Base-by-base conservation (phyloP, 2,113 vertebrate genomes). In the Syngnathoides biaculeatus region DNA sequence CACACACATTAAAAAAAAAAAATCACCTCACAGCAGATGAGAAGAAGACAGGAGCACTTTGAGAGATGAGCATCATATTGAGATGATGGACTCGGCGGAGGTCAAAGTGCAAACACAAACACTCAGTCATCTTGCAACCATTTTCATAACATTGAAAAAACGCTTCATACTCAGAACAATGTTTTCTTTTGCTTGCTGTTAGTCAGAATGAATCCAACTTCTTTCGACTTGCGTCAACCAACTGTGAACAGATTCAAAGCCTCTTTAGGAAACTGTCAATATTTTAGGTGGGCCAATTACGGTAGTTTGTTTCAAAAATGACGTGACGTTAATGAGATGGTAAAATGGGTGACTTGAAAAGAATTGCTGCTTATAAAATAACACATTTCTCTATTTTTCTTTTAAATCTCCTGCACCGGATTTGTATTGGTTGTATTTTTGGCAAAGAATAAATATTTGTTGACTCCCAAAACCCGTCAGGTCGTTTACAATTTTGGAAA, bases 61-160 rank as follows among this genome's bases (percentile, higher is more conserved):
- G 67, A 71, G 61, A 45, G 52, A 68, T 57, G 26, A 24, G 55
- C 38, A 26, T 6, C 45, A 45, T 39, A 47, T 30, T 60, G 17
- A 65, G n/a, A 60, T 60, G 58, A 60, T 60, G 58, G 15, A 40
- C n/a, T 24, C 12, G 19, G 24, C 38, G 53, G 66, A 38, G 30
- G 45, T 66, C 19, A 8, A 47, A 42, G 58, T 26, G 47, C 20
- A 43, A 30, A 50, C 38, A 65, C 27, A 22, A 50, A 62, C 39
- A 73, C 48, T 52, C 11, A 22, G n/a, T 19, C 57, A 65, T 38
- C n/a, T 42, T n/a, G 20, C 14, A 26, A 24, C 12, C 26, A 65
- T 39, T 30, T 58, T 19, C 50, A 35, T 20, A 0, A 59, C 30
- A 48, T 57, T 40, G n/a, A 52, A 61, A 64, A 65, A 62, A 24